phyloP scores from a whole-genome alignment of 2,113 vertebrate genomes.

The Cryptotis parvus region DNA sequence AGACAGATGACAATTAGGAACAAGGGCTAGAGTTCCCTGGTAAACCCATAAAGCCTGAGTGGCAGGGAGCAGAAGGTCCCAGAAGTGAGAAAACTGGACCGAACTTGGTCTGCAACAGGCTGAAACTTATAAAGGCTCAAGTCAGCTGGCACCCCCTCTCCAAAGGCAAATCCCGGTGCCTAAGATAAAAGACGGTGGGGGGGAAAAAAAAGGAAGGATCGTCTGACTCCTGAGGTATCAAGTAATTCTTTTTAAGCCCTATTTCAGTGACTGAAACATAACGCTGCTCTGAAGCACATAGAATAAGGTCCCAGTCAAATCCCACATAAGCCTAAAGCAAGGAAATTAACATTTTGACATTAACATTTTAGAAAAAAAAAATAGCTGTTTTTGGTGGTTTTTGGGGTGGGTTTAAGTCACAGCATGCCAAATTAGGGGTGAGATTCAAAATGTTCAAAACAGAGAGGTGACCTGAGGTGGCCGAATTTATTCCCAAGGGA shows the following conservation, averaged over 20 bases:
- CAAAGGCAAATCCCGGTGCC: slow-evolving; percentile 64
- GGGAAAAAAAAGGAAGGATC: slow-evolving; percentile 5
- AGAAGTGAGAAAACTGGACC: slow-evolving; percentile 60
- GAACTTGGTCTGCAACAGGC: slow-evolving; percentile 43
- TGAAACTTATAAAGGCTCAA: slow-evolving; percentile 41
- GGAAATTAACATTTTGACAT: slow-evolving; percentile 77
- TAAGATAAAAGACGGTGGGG: slow-evolving; percentile 60
- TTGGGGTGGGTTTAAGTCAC: not conserved
- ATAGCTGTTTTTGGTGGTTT: not conserved
- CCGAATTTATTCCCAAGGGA: slow-evolving; percentile 32
- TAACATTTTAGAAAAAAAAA: slow-evolving; percentile 59
- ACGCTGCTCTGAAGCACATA: not conserved
- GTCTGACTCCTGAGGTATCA: slow-evolving; percentile 42
- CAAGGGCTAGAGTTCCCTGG: not conserved
- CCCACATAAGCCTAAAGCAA: slow-evolving; percentile 63
- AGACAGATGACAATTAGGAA: not conserved
- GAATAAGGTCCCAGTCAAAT: slow-evolving; percentile 74
- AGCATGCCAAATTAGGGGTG: slow-evolving; percentile 28
- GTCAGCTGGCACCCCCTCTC: slow-evolving; percentile 59
- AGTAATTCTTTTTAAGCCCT: slow-evolving; percentile 67
- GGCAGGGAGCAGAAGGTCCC: slow-evolving; percentile 55
- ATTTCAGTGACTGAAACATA: slow-evolving; percentile 66
- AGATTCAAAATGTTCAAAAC: slow-evolving; percentile 16
- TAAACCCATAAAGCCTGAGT: slow-evolving; percentile 25
- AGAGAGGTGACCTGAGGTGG: not conserved